Evolutionary conservation across 2,113 vertebrate genomes (phyloP), one percentile per base, ranked within the genome.

Genomic region (Sapajus apella): DNA sequence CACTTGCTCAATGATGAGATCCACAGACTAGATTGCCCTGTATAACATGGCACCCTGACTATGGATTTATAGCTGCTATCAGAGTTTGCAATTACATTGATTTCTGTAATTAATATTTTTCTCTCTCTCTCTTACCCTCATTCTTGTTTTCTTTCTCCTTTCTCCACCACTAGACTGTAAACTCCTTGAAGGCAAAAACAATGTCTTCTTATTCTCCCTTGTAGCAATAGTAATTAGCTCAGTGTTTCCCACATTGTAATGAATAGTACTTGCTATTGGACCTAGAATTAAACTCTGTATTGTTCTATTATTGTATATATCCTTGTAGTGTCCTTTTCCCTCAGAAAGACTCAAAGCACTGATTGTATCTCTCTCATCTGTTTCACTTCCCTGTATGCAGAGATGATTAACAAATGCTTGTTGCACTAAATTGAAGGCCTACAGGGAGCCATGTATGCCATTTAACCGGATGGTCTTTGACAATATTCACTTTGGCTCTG

Each of bases 401-500:
- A 70, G 6, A 35, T 66, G n/a, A 93, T 45, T 47, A 88, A 58
- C 79, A 95, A 75, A 40, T 25, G 5, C 43, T 45, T 90, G 7
- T 37, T 56, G 7, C 16, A 82, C 90, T 87, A 87, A 91, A 90
- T 5, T 56, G 30, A 84, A 93, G 52, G 80, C 21, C 55, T 37
- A 1, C 7, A 72, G 10, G 0, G 20, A 97, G 17, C 14, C 0
- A 61, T 87, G 61, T n/a, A 86, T 27, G 95, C 21, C 21, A 20
- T 43, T 94, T 64, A 64, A 72, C 11, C n/a, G 5, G 52, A 91
- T 77, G 17, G 32, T 25, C 61, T 76, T 86, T 79, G 50, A 85
- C 83, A 50, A 76, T 43, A 40, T 66, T 97, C 82, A 73, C 94
- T 96, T 96, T 96, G 79, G 32, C 76, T 92, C 92, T 75, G 35